Evolutionary conservation across 2,113 vertebrate species (phyloP), one percentile per base, ranked within the genome.

Genomic region (Gymnorhina tibicen): DNA sequence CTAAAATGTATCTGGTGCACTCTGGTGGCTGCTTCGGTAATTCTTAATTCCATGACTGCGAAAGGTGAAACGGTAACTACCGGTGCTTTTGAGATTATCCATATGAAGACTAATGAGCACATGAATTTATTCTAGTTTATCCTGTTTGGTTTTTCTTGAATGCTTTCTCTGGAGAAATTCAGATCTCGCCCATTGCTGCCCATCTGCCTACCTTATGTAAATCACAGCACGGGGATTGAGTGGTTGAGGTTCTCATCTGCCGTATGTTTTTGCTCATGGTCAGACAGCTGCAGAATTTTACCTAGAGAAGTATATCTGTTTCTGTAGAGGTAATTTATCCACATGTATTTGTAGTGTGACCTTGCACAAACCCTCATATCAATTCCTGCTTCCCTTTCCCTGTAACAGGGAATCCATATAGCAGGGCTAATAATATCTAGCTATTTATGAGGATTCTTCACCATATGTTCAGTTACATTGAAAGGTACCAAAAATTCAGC

Each of bases 1-100:
- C 75, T 88, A 30, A 82, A 94, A 96, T 79, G 95, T 73, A 79
- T 96, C 83, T 96, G 72, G 96, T 96, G 97, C 96, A 58, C 97
- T 96, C 97, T 97, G 94, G 95, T 96, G 97, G 97, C 83, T 91
- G 95, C 72, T 93, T 90, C 1, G 1, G 41, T 90, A 96, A 93
- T 62, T 56, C 85, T 76, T 87, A 39, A 67, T 92, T 82, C 6
- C 3, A 23, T 39, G 39, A 90, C 9, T 3, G 4, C 13, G 26
- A 64, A 89, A 89, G 23, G 37, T 63, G 63, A 80, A 81, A 67
- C 22, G 26, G 16, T 80, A 67, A 73, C 28, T 84, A 68, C 9
- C 0, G 4, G 26, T 24, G 17, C 3, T 88, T 87, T 66, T 66
- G 46, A 91, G 58, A 69, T 69, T 82, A 87, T 47, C 59, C 16